Evolutionary conservation across 2,888 invertebrate species (phyloP).

Genomic region (Nezara viridula): DNA sequence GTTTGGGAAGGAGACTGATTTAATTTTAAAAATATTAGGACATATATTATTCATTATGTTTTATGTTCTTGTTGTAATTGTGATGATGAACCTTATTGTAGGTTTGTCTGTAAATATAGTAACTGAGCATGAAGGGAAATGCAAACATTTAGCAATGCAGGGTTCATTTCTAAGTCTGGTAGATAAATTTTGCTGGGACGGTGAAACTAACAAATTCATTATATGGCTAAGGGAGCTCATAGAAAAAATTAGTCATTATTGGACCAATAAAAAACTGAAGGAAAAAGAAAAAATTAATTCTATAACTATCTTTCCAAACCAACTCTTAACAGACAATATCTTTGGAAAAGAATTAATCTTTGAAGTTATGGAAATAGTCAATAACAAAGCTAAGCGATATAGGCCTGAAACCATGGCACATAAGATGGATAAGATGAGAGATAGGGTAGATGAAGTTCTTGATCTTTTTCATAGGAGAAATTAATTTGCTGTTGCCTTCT

Average conservation of each 20-base stretch:
- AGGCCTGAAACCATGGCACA: background rate
- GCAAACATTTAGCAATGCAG: conserved; percentile 27
- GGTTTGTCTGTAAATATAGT: conserved; percentile 20
- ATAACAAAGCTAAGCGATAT: background rate
- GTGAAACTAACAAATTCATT: background rate
- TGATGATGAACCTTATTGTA: conserved; percentile 35
- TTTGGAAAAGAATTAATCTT: background rate
- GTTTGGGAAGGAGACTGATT: background rate
- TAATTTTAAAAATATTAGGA: background rate
- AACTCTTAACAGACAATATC: background rate
- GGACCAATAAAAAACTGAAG: background rate
- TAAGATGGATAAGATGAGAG: background rate
- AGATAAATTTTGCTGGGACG: background rate
- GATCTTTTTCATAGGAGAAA: background rate
- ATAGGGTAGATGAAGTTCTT: background rate
- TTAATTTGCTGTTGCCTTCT: background rate
- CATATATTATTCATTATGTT: background rate
- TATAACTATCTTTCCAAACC: background rate
- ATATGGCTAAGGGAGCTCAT: background rate
- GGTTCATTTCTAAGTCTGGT: conserved; percentile 29
- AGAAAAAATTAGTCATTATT: background rate
- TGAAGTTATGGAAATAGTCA: conserved; percentile 1
- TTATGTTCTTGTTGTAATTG: background rate
- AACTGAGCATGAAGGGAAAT: conserved; percentile 34
- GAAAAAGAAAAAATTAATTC: background rate